Conservation (phyloP, 1,140 invertebrate species). For the Polypedilum pembai region DNA sequence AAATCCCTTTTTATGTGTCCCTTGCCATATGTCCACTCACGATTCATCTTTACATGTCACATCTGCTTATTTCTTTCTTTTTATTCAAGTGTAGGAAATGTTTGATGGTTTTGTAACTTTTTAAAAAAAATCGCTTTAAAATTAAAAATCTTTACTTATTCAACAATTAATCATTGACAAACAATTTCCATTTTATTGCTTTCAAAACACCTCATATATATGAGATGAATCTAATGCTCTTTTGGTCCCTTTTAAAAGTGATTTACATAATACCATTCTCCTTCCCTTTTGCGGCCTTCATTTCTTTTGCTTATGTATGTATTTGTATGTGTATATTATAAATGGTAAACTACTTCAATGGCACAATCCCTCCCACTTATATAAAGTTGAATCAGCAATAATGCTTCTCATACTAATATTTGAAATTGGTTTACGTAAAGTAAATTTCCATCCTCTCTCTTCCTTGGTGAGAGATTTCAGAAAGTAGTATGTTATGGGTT, state of each 20-base stretch:
- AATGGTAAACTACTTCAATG: not conserved
- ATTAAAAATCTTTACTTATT: not conserved
- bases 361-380: too few species aligned
- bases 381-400: not conserved
- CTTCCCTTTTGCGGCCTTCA: too few species aligned
- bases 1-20: not conserved
- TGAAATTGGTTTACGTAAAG: not conserved
- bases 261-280: too few species aligned
- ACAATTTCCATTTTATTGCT: not conserved
- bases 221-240: not conserved
- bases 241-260: too few species aligned
- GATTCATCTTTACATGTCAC: not conserved
- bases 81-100: too few species aligned
- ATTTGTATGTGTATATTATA: too few species aligned
- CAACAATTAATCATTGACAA: not conserved
- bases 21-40: not conserved
- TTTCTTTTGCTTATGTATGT: too few species aligned
- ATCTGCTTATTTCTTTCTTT: not conserved
- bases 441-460: not conserved
- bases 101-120: too few species aligned
- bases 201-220: not conserved
- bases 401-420: not conserved
- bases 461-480: too few species aligned
- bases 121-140: too few species aligned
- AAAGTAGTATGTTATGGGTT: too few species aligned